Percentiles rank a stretch among this genome's conserved stretches.
Evolutionary conservation across 2,797 vertebrate genomes (phyloP).

Genomic region (Xenopus petersii): DNA sequence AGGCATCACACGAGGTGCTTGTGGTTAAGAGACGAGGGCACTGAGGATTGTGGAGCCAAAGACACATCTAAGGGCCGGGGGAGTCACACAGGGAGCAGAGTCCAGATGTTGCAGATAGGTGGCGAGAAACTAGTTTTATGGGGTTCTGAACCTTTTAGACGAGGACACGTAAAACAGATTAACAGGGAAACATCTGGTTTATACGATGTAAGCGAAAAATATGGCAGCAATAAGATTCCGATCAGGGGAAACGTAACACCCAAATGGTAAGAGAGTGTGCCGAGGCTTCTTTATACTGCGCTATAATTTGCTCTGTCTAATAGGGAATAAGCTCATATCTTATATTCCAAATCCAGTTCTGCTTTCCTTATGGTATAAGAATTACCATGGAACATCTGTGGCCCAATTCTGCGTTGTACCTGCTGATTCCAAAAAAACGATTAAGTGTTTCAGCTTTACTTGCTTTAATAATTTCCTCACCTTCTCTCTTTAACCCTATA

Average conservation of each 20-base stretch:
- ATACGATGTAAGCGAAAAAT: neutral
- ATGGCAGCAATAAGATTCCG: no score
- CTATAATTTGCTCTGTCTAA: no score
- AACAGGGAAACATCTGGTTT: conserved; percentile 5
- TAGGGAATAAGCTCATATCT: no score
- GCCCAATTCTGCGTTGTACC: neutral
- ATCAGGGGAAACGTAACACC: no score
- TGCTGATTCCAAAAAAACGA: neutral
- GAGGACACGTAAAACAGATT: neutral
- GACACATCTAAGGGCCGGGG: no score
- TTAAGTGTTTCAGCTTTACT: neutral
- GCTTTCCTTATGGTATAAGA: neutral
- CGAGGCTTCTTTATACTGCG: no score
- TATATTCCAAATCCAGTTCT: conserved; percentile 4
- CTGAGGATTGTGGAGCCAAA: conserved; percentile 14
- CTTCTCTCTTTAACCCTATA: no score
- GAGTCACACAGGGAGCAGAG: no score
- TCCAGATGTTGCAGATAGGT: no score
- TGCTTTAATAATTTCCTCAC: neutral
- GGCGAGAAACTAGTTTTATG: no score
- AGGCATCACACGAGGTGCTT: neutral
- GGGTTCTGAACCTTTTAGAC: neutral
- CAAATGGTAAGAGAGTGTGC: no score
- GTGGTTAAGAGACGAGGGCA: neutral
- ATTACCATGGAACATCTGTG: neutral